Evolutionary conservation across 1,140 invertebrate species (phyloP).

Genomic region (Formica selysi): DNA sequence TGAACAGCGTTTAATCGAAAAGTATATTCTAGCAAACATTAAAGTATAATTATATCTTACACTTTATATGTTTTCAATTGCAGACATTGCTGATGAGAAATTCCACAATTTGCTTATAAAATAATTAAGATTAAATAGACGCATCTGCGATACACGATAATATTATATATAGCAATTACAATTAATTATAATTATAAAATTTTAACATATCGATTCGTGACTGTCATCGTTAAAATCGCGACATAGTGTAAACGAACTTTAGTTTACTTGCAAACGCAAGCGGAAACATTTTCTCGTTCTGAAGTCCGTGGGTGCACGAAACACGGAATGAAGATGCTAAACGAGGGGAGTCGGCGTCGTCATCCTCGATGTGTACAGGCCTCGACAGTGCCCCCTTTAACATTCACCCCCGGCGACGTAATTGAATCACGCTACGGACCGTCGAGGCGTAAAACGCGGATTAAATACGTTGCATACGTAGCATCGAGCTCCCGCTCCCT

Average conservation of each 20-base stretch:
- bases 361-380: conserved; percentile 69
- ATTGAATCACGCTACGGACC: conserved; percentile 75
- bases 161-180: background rate
- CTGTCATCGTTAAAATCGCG: conserved; percentile 10
- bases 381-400: conserved; percentile 36
- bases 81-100: background rate
- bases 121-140: background rate
- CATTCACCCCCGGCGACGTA: conserved; percentile 64
- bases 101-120: background rate
- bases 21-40: background rate
- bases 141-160: background rate
- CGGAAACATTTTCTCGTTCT: conserved; percentile 58
- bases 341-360: conserved; percentile 53
- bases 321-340: background rate
- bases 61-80: background rate
- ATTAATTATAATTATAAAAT: background rate
- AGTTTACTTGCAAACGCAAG: conserved; percentile 43
- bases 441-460: conserved; percentile 75
- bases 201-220: background rate
- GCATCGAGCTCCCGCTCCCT: conserved; percentile 1
- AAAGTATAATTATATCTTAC: background rate
- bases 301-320: conserved; percentile 8
- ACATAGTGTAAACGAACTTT: conserved; percentile 29
- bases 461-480: conserved; percentile 77
- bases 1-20: background rate